A percentile compares a stretch with the other conserved stretches of the same genome.
phyloP scores from a whole-genome alignment of 37 sponge, comb jelly and placozoan genomes.

The Aplysina aerophoba region DNA sequence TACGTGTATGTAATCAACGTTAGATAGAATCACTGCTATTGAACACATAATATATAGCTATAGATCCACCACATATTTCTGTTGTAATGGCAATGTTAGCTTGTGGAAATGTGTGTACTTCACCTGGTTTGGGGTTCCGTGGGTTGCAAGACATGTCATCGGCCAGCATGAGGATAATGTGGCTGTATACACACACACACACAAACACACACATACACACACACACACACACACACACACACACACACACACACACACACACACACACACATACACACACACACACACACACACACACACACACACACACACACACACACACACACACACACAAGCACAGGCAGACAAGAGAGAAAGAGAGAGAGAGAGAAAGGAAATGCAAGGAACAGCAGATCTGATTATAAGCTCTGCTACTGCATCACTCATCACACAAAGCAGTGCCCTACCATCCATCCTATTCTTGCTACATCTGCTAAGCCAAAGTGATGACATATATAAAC shows the following conservation, averaged over 20 bases:
- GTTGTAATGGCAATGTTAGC: not conserved
- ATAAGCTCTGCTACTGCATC: not conserved
- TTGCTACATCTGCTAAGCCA: not conserved
- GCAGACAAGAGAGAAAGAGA: not conserved
- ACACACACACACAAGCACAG: too few species aligned
- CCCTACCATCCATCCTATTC: not conserved
- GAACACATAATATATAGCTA: not conserved
- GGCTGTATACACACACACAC: slow-evolving; percentile 56
- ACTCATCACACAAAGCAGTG: not conserved
- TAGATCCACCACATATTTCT: not conserved
- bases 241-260: too few species aligned
- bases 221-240: too few species aligned
- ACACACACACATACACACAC: too few species aligned
- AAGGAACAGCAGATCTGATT: not conserved
- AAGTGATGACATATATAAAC: too few species aligned
- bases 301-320: too few species aligned
- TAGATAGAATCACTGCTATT: too few species aligned
- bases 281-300: too few species aligned
- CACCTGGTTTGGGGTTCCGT: slow-evolving; percentile 90
- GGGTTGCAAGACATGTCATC: slow-evolving; percentile 99
- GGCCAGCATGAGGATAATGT: slow-evolving; percentile 98
- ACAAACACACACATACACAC: not conserved
- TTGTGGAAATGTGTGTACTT: not conserved
- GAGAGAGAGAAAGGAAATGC: not conserved
- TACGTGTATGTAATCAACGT: too few species aligned